Base-by-base conservation (phyloP, 2,888 invertebrate species). In the Nematopogon swammerdamellus region DNA sequence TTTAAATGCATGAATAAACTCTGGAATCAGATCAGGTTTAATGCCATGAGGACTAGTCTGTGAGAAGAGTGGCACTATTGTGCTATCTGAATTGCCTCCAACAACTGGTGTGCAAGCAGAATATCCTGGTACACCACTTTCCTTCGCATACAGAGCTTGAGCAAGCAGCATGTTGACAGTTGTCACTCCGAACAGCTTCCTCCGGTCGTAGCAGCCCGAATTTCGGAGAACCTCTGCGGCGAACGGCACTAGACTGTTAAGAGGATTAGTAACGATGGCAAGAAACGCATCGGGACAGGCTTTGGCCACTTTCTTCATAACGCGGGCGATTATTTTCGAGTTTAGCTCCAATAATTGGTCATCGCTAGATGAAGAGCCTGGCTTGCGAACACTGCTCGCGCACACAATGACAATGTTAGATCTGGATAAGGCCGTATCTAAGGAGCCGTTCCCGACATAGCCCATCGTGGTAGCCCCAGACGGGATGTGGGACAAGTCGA, bases 21-120 rank as follows among this genome's bases (percentile, higher is more conserved):
- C 25, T 8, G 8, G 4, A 8, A 6, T 4, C 5, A 8, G 8
- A 6, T 4, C 25, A 8, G 25, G 25, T 8, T 25, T 25, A 8
- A 25, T 8, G 42, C 76, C 68, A 6, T 65, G 56, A 0, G 89
- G 91, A 51, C 74, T 82, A 3, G 84, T 80, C 60, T 88, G 87
- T 1, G 92, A 91, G 51, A 92, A 79, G 17, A 94, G 70, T 0
- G 93, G 93, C 18, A 94, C 81, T 54, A 88, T 85, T 1, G 91
- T 91, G 53, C 83, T 81, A 14, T 85, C 82, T 18, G 87, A 85
- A 65, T 89, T 87, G 0, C 94, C 94, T 29, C 93, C 92, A 48
- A 86, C 76, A 0, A 93, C 87, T 0, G 93, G 93, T 8, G 91
- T 85, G 55, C 76, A 68, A 11, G 90, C 86, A 54, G 82, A 76